Conservation (phyloP, 2,888 invertebrate genomes). For the Drosophila paramelanica region DNA sequence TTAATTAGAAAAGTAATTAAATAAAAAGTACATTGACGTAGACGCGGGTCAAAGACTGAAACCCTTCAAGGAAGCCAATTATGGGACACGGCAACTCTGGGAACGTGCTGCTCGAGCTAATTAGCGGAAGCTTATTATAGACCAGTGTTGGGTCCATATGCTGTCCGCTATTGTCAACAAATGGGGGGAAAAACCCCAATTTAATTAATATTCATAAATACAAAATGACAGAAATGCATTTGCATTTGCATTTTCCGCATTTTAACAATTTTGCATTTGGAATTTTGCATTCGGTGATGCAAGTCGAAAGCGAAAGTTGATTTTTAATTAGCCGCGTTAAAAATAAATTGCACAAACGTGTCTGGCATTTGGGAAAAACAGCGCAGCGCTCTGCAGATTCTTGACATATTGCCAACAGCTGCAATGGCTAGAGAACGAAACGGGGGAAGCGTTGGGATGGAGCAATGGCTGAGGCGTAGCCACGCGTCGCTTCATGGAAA, state of each 20-base stretch:
- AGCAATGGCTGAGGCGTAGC: constrained; percentile 58
- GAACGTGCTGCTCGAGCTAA: constrained; percentile 18
- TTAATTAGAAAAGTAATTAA: constrained; percentile 64
- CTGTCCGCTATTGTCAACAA: constrained; percentile 11
- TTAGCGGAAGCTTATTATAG: constrained; percentile 39
- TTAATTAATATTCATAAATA: constrained; percentile 68
- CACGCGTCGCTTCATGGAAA: constrained; percentile 65
- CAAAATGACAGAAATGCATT: constrained; percentile 59
- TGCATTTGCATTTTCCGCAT: constrained; percentile 47
- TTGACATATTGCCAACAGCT: constrained; percentile 81
- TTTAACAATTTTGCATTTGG: constrained; percentile 20
- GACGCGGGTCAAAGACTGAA: constrained; percentile 15
- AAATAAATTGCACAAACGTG: constrained; percentile 55
- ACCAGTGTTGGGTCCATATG: background rate
- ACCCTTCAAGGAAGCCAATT: constrained; percentile 49
- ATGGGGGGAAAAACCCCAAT: constrained; percentile 1
- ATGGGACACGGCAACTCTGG: constrained; percentile 17
- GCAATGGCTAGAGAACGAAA: constrained; percentile 35
- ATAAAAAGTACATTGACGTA: constrained; percentile 54
- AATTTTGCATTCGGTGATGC: constrained; percentile 45
- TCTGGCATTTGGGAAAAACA: constrained; percentile 36
- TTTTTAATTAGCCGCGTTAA: constrained; percentile 73
- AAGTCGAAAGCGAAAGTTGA: constrained; percentile 39
- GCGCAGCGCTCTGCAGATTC: constrained; percentile 59
- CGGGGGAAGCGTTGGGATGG: constrained; percentile 10